phyloP scores from a whole-genome alignment of 1,140 invertebrate genomes.

The Musca vetustissima region DNA sequence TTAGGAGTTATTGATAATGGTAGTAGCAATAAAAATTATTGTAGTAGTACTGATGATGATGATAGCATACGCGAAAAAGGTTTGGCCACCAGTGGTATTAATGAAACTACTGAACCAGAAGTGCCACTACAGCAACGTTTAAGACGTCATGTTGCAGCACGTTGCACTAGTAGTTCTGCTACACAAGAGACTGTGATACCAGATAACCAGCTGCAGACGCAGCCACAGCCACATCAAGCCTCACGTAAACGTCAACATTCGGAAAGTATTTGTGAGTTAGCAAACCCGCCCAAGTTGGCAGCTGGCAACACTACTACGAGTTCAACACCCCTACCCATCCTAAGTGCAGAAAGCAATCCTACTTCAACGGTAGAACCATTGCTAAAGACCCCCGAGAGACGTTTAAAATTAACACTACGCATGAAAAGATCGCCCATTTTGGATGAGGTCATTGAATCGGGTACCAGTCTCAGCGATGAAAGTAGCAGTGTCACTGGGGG shows the following conservation, averaged over 20 bases:
- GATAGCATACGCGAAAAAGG: not conserved
- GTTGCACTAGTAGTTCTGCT: slow-evolving; percentile 16
- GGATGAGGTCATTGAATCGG: slow-evolving; percentile 82
- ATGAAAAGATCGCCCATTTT: slow-evolving; percentile 84
- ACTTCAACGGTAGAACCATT: slow-evolving; percentile 41
- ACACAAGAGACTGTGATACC: slow-evolving; percentile 5
- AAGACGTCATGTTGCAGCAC: not conserved
- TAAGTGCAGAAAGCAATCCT: not conserved
- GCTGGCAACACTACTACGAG: not conserved
- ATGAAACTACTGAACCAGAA: no score
- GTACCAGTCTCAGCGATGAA: slow-evolving; percentile 68
- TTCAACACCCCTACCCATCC: not conserved
- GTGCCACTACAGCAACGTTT: slow-evolving; percentile 7
- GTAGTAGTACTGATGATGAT: not conserved
- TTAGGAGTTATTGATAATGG: no score
- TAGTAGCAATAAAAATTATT: not conserved
- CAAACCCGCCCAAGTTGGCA: not conserved
- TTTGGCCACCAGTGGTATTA: not conserved
- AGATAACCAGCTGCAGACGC: slow-evolving; percentile 14
- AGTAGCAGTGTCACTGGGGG: slow-evolving; percentile 27
- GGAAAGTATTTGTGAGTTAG: slow-evolving; percentile 3
- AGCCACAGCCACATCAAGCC: not conserved
- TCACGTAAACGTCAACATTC: slow-evolving; percentile 34
- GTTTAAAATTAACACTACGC: slow-evolving; percentile 77
- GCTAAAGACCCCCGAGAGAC: slow-evolving; percentile 60